Evolutionary conservation across 2,113 vertebrate genomes (phyloP), one percentile per base, ranked within the genome.

Genomic region (Phainopepla nitens): DNA sequence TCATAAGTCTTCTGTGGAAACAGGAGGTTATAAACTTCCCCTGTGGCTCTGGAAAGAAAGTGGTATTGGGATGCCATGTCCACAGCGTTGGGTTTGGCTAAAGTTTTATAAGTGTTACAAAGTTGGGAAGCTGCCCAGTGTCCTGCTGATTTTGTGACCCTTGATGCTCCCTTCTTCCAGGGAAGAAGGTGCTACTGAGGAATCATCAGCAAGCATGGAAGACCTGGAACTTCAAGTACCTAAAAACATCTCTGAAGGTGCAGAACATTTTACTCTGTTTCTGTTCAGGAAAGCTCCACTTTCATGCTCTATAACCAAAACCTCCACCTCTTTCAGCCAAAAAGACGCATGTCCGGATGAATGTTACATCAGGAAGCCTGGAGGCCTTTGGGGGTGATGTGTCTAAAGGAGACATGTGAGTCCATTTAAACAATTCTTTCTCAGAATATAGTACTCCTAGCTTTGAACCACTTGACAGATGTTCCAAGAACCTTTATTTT

Each of bases 351-450:
- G 83, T 93, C 44, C 12, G 62, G 73, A 91, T 98, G 84, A 98
- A 99, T 44, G 78, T 98, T 82, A 98, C 98, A 3, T 98, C 98
- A 2, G 98, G 98, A 68, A 99, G 98, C 92, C 95, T 99, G 76
- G 98, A 99, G 93, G 98, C 98, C 31, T 98, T 98, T 77, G 98
- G 98, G 47, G 98, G 98, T 47, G 99, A 99, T 21, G 87, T 96
- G 12, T 98, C 99, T 41, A 98, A 96, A 97, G 98, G 94, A 93
- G 98, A 99, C 68, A 96, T 99, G 99, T 99, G 95, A 99, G 99
- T 98, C 17, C 56, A 49, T 22, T 91, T 70, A 24, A 58, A n/a
- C 5, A 58, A 10, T 62, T 89, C 33, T 41, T 77, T 49, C 50
- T 78, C 28, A 31, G 19, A 62, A 24, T 47, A 19, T 11, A 24